phyloP scores from a whole-genome alignment of 1,140 invertebrate genomes.

The Dendroctonus ponderosae region DNA sequence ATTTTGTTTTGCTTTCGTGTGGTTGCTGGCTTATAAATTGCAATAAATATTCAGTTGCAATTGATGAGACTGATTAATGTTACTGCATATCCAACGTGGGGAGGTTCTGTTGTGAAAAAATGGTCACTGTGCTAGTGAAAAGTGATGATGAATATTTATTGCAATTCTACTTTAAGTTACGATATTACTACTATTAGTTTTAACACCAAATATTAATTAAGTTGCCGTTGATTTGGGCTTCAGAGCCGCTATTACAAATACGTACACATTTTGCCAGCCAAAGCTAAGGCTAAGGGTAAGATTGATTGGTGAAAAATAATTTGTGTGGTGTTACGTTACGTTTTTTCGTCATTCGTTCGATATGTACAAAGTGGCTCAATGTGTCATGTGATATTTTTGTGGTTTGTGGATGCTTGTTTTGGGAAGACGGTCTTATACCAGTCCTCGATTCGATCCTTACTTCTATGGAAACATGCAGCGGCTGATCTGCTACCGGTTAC shows the following conservation, averaged over 20 bases:
- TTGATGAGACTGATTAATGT: conserved; percentile 25
- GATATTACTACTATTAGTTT: conserved; percentile 3
- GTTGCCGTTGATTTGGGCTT: conserved; percentile 26
- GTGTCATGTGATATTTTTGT: conserved; percentile 53
- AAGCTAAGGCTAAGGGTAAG: conserved; percentile 11
- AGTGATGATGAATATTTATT: conserved; percentile 36
- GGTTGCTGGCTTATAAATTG: conserved; percentile 30
- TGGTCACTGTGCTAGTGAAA: conserved; percentile 3
- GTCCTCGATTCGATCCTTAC: too few relatives aligned
- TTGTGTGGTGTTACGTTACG: conserved; percentile 18
- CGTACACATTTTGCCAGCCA: conserved; percentile 47
- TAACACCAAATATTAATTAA: conserved; percentile 30
- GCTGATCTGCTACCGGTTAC: too few relatives aligned
- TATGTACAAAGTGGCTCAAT: conserved; percentile 47
- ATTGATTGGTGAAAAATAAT: conserved; percentile 32
- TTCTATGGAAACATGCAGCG: too few relatives aligned
- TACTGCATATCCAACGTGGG: not conserved
- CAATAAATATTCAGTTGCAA: conserved; percentile 26
- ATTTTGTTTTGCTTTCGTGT: not conserved
- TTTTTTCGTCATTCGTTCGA: conserved; percentile 24
- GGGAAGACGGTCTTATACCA: not conserved
- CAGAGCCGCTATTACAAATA: conserved; percentile 41
- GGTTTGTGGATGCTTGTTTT: conserved; percentile 48
- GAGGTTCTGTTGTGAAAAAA: conserved; percentile 5
- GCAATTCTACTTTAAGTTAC: conserved; percentile 20